These are phyloP conservation scores for Nemapogon koenigi DNA, from an alignment of 2,888 invertebrate genomes.

Conservation along the genomic window DNA sequence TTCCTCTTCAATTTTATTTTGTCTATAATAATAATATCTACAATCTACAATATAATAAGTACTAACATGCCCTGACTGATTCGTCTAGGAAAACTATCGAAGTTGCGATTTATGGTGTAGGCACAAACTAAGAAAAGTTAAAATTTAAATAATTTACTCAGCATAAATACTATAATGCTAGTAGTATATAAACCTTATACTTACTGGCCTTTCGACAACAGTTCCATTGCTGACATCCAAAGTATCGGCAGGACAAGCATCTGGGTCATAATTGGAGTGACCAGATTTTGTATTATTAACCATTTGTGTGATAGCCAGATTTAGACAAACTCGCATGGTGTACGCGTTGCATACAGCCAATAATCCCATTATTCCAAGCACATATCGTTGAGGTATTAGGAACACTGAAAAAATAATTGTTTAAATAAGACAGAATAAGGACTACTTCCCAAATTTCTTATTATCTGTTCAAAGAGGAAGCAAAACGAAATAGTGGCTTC, in stretches of 20 bases:
- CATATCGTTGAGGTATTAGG: conserved; percentile 72
- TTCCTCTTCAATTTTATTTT: no score
- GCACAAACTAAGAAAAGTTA: no score
- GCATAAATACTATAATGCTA: no score
- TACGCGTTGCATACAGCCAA: conserved; percentile 78
- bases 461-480: not conserved
- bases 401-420: conserved; percentile 52
- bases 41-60: no score
- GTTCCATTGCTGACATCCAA: conserved; percentile 39
- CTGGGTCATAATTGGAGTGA: conserved; percentile 32
- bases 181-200: conserved; percentile 16
- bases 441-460: not conserved
- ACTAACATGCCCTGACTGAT: no score
- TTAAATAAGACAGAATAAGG: conserved; percentile 9
- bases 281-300: conserved; percentile 50
- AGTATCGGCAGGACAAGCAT: conserved; percentile 48
- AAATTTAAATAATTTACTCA: no score
- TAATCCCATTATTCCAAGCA: conserved; percentile 77
- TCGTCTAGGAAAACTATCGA: no score
- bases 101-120: no score
- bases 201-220: conserved; percentile 38
- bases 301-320: conserved; percentile 75
- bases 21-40: no score
- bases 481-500: no score
- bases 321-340: conserved; percentile 75